Base-by-base conservation (phyloP, 2,888 invertebrate species). In the Meteorus colon region DNA sequence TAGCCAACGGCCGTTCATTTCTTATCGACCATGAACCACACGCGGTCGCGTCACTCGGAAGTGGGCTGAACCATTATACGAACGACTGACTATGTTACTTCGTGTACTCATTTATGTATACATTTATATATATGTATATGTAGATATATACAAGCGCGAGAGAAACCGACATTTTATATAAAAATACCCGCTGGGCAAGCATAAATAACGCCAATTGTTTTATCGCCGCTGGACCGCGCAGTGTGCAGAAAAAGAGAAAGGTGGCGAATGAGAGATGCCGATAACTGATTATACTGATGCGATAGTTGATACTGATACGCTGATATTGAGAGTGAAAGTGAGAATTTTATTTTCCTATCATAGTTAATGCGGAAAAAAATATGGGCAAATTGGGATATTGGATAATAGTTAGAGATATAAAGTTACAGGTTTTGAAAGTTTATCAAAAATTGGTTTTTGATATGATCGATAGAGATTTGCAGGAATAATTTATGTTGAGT, bases 1-100 rank as follows among this genome's bases (percentile, higher is more conserved):
- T 85, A 84, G 83, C 83, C 84, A 84, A 82, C 83, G 86, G 83
- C 84, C 84, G 84, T 51, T 55, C 41, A 16, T 55, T 68, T 59
- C 69, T 69, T 69, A 70, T 75, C 73, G 45, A 29, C 45, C n/a
- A 19, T 34, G 71, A 41, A 48, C 27, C 45, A 19, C 45, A 62
- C 55, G 74, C 75, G 77, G n/a, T 60, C 65, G 67, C 68, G 75
- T 74, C 66, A 68, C 75, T 79, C 77, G 79, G 77, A 80, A 81
- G 80, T 80, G 78, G 80, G 74, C 75, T 78, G 78, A 71, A 45
- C 66, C 48, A 75, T 55, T 55, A 55, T 55, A 55, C 55, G 29
- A 48, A 68, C 62, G 19, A 70, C 59, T 63, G 63, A n/a, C 16
- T 63, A 48, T 65, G 65, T 65, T 37, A 45, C 51, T 48, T 48